These are phyloP conservation scores for Penelope pileata DNA, from an alignment of 2,113 vertebrate species.

Conservation along the genomic window DNA sequence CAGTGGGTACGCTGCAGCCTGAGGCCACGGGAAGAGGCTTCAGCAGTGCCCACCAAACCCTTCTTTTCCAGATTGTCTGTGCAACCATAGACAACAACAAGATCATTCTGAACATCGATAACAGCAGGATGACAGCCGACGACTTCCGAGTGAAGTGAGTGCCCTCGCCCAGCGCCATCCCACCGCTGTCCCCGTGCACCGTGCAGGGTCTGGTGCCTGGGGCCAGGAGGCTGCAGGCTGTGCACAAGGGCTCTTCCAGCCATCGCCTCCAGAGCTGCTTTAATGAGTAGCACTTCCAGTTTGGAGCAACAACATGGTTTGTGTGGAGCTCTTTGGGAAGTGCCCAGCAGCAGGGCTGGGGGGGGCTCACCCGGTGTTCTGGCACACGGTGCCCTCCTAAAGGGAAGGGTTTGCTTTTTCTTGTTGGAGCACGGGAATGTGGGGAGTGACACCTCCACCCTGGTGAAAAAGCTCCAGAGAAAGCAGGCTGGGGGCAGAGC, in stretches of 20 bases:
- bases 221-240: neutral
- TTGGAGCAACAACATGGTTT: neutral
- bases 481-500: neutral
- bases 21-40: neutral
- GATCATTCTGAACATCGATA: constrained; percentile 78
- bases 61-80: constrained; percentile 72
- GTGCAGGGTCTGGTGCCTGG: fast-evolving
- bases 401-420: neutral
- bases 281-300: neutral
- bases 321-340: neutral
- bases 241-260: neutral
- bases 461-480: neutral
- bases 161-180: too few species aligned
- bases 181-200: neutral
- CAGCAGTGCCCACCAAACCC: neutral
- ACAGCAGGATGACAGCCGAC: constrained; percentile 73
- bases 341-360: neutral
- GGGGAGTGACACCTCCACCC: neutral
- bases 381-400: neutral
- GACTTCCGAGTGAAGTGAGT: constrained; percentile 88
- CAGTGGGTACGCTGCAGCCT: neutral
- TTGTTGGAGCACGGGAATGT: fast-evolving
- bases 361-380: neutral
- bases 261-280: neutral
- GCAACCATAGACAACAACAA: constrained; percentile 66